phyloP scores from a whole-genome alignment of 1,140 invertebrate genomes.

The Cherax destructor region DNA sequence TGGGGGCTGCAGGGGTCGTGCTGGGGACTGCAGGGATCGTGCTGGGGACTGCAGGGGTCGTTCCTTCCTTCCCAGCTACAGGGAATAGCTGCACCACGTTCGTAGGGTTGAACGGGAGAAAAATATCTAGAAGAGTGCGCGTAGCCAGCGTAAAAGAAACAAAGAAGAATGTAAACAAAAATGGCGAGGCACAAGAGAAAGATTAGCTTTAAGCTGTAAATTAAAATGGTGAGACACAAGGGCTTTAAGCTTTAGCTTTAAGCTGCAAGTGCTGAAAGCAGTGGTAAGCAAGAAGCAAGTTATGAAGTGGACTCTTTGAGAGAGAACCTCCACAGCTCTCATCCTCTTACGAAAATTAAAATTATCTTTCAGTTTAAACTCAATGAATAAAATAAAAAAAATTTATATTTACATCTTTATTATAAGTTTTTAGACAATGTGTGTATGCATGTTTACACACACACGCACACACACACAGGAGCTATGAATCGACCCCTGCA shows the following conservation, averaged over 20 bases:
- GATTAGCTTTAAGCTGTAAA: neutral
- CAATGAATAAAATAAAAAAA: too few relatives aligned
- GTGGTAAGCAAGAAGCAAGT: neutral
- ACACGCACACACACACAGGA: too few relatives aligned
- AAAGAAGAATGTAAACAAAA: neutral
- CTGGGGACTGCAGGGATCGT: neutral
- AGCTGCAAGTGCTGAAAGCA: neutral
- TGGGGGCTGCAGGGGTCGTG: neutral
- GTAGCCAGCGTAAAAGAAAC: neutral
- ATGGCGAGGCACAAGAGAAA: neutral
- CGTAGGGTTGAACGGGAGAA: constrained; percentile 54
- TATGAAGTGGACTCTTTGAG: neutral
- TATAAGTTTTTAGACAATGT: too few relatives aligned
- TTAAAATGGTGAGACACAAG: too few relatives aligned
- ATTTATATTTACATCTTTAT: too few relatives aligned
- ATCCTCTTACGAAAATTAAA: neutral
- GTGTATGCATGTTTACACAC: too few relatives aligned
- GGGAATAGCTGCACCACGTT: constrained; percentile 46
- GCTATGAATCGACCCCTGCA: too few relatives aligned
- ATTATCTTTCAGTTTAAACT: neutral
- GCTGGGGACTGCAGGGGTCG: neutral
- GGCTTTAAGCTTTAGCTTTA: neutral
- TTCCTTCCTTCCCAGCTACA: neutral
- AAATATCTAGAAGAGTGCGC: constrained; percentile 40
- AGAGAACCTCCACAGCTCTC: neutral